Conservation (phyloP, 2,888 invertebrate species). For the Bombylius discolor region DNA sequence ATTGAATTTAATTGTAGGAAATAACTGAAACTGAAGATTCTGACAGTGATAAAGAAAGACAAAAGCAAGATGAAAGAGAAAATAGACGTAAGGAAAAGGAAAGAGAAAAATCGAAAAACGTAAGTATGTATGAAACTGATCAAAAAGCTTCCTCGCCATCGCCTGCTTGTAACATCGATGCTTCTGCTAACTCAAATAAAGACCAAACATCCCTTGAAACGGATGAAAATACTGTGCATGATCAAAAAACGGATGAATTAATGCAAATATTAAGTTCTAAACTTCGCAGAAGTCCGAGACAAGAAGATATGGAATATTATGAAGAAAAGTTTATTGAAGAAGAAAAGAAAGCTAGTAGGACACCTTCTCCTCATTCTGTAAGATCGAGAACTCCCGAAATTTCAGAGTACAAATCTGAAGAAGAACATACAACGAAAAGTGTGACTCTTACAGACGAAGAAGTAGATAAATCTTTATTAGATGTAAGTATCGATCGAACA, state of each 20-base stretch:
- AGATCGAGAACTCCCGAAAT: neutral
- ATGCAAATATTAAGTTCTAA: slow-evolving; percentile 16
- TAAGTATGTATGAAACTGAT: slow-evolving; percentile 12
- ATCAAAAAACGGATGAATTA: slow-evolving; percentile 4
- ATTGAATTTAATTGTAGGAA: neutral
- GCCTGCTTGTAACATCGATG: neutral
- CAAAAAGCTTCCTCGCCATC: neutral
- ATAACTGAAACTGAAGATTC: neutral
- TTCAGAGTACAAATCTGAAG: too few relatives aligned
- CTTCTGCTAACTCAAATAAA: neutral
- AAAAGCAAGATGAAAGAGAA: too few relatives aligned
- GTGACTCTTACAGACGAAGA: too few relatives aligned
- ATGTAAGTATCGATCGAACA: too few relatives aligned
- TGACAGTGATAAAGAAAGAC: neutral
- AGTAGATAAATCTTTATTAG: neutral
- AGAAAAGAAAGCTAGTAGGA: neutral
- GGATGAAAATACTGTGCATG: slow-evolving; percentile 16
- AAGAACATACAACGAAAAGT: too few relatives aligned
- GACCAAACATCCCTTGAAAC: slow-evolving; percentile 16
- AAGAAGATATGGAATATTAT: slow-evolving; percentile 29
- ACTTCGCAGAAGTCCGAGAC: slow-evolving; percentile 31
- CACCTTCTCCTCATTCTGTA: neutral
- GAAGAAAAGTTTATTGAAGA: slow-evolving; percentile 24
- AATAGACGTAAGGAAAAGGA: too few relatives aligned
- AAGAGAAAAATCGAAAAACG: slow-evolving; percentile 13